Percentiles rank a stretch among this genome's conserved stretches.
Conservation (phyloP, 2,797 vertebrate genomes). For the Notoglanidium macrostoma region DNA sequence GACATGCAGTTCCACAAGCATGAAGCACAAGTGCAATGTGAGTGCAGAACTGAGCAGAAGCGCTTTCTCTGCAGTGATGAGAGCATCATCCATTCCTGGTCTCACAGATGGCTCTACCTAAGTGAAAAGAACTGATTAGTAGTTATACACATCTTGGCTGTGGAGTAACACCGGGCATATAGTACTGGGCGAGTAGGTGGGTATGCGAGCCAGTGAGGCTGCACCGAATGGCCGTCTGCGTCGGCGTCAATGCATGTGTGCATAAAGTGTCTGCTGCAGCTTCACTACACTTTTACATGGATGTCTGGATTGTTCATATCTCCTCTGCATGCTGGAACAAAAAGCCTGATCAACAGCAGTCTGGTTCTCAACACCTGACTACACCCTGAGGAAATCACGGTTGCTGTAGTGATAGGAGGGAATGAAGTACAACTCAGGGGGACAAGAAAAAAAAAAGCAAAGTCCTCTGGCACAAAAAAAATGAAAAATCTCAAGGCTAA, state of each 20-base stretch:
- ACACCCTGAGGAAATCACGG: constrained; percentile 20
- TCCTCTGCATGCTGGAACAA: constrained; percentile 11
- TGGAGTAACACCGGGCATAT: constrained; percentile 26
- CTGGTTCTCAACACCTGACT: constrained; percentile 16
- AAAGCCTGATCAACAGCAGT: constrained; percentile 4
- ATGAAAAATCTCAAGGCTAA: constrained; percentile 10
- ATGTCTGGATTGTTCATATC: not conserved
- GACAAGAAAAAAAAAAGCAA: not conserved
- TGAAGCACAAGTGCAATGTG: not conserved
- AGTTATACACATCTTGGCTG: constrained; percentile 20
- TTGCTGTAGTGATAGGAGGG: constrained; percentile 14
- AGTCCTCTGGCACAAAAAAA: not conserved
- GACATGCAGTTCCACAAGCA: constrained; percentile 12
- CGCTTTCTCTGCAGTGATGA: constrained; percentile 25
- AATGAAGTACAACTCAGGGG: not conserved
- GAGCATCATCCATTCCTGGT: not conserved
- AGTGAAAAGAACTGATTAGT: constrained; percentile 22
- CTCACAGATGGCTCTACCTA: not conserved
- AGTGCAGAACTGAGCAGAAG: constrained; percentile 23
- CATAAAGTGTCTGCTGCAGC: constrained; percentile 7
- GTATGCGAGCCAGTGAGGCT: constrained; percentile 40
- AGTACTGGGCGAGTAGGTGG: constrained; percentile 48
- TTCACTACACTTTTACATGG: constrained; percentile 30
- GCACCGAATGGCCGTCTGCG: constrained; percentile 49
- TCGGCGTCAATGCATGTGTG: constrained; percentile 51